These are phyloP conservation scores for Diplodus puntazzo DNA, from an alignment of 2,797 vertebrate genomes.

Conservation along the genomic window DNA sequence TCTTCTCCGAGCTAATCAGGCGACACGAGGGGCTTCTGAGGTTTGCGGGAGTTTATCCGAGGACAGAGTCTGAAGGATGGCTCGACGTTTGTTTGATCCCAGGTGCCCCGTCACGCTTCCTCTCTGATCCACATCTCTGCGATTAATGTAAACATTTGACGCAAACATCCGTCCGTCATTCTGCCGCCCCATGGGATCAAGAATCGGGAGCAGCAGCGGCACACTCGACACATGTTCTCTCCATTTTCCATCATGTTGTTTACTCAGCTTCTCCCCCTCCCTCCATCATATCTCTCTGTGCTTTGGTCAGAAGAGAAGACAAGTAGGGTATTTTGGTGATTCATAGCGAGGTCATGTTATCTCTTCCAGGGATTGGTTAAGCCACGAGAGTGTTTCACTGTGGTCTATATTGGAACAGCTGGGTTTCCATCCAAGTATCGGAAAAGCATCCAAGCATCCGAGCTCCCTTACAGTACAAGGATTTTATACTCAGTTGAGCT, in stretches of 20 bases:
- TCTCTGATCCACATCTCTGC: slow-evolving; percentile 48
- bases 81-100: slow-evolving; percentile 36
- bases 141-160: slow-evolving; percentile 50
- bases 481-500: background rate
- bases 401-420: background rate
- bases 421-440: background rate
- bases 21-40: background rate
- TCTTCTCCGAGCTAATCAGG: slow-evolving; percentile 15
- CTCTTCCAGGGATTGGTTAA: background rate
- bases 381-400: background rate
- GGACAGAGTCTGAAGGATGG: slow-evolving; percentile 37
- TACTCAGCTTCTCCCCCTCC: background rate
- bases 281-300: background rate
- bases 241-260: background rate
- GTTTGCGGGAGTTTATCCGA: slow-evolving; percentile 20
- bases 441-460: background rate
- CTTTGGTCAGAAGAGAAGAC: slow-evolving; percentile 11
- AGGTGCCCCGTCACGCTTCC: background rate
- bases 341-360: slow-evolving; percentile 12
- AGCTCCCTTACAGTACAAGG: background rate
- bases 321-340: slow-evolving; percentile 6
- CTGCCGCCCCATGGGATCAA: slow-evolving; percentile 7
- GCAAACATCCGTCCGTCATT: slow-evolving; percentile 27
- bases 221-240: background rate
- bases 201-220: background rate